Evolutionary conservation across 2,113 vertebrate genomes (phyloP).

Genomic region (Oxyura jamaicensis): DNA sequence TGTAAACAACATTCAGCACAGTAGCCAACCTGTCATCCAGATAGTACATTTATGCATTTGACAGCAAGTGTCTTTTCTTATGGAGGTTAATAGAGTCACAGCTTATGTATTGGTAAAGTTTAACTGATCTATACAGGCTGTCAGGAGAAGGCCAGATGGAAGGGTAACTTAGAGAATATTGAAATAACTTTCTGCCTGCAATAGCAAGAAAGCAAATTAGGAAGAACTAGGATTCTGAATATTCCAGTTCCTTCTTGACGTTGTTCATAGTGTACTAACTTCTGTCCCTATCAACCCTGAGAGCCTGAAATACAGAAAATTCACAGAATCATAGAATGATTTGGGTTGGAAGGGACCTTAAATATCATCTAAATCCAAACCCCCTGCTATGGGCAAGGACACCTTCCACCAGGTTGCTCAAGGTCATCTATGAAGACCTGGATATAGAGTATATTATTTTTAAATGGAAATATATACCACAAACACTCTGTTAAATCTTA

Average conservation of each 20-base stretch:
- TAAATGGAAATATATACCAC: background rate
- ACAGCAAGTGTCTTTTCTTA: background rate
- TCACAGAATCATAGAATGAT: too few species aligned
- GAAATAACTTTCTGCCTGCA: constrained; percentile 13
- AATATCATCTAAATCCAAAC: too few species aligned
- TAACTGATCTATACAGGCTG: background rate
- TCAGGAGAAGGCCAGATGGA: background rate
- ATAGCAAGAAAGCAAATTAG: background rate
- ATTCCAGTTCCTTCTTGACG: background rate
- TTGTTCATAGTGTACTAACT: rapidly evolving
- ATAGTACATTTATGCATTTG: background rate
- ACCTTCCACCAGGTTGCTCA: too few species aligned
- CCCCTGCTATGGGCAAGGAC: too few species aligned
- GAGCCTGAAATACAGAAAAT: background rate
- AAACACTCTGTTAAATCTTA: background rate
- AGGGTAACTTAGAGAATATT: background rate
- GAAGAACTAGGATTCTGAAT: background rate
- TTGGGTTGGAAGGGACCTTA: too few species aligned
- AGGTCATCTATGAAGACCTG: background rate
- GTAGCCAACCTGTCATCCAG: background rate
- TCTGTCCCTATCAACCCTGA: background rate
- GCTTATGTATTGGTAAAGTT: background rate
- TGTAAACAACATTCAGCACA: background rate
- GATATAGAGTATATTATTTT: background rate
- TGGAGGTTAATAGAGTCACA: background rate